Conservation (phyloP, 92 coral and sea anemone species). For the Virgularia gustaviana region DNA sequence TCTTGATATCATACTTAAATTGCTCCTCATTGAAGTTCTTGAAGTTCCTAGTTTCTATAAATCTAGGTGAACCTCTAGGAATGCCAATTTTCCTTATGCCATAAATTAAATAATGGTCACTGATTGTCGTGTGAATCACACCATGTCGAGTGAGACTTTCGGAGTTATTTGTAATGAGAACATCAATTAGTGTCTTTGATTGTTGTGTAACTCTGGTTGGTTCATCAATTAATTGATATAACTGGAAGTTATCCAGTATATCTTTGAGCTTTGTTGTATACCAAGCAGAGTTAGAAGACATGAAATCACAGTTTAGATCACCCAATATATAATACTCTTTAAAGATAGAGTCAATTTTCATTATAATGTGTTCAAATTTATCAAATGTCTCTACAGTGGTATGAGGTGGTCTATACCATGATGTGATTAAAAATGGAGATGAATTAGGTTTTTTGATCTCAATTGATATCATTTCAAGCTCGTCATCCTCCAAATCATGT, state of each 20-base stretch:
- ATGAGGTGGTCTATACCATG: constrained; percentile 38
- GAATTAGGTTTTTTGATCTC: constrained; percentile 10
- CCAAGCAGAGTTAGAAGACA: constrained; percentile 28
- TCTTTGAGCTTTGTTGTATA: constrained; percentile 44
- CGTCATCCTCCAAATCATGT: constrained; percentile 20
- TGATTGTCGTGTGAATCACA: constrained; percentile 36
- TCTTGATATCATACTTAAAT: constrained; percentile 27
- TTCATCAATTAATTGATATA: constrained; percentile 36
- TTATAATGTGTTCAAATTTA: constrained; percentile 18
- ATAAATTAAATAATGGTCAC: constrained; percentile 48
- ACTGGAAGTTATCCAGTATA: constrained; percentile 42
- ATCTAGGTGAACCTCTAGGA: constrained; percentile 50
- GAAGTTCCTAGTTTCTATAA: constrained; percentile 35
- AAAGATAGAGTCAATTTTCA: constrained; percentile 15
- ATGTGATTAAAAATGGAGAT: neutral
- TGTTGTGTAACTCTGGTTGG: constrained; percentile 49
- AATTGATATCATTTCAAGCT: constrained; percentile 6
- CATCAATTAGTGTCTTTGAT: constrained; percentile 40
- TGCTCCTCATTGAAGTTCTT: constrained; percentile 29
- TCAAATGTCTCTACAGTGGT: constrained; percentile 28
- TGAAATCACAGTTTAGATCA: constrained; percentile 38
- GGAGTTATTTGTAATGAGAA: constrained; percentile 32
- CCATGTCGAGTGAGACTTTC: constrained; percentile 41
- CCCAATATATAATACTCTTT: constrained; percentile 48
- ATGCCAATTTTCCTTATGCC: constrained; percentile 48